These are phyloP conservation scores for Cossypha niveicapilla DNA, from an alignment of 2,797 vertebrate genomes.

Conservation along the genomic window DNA sequence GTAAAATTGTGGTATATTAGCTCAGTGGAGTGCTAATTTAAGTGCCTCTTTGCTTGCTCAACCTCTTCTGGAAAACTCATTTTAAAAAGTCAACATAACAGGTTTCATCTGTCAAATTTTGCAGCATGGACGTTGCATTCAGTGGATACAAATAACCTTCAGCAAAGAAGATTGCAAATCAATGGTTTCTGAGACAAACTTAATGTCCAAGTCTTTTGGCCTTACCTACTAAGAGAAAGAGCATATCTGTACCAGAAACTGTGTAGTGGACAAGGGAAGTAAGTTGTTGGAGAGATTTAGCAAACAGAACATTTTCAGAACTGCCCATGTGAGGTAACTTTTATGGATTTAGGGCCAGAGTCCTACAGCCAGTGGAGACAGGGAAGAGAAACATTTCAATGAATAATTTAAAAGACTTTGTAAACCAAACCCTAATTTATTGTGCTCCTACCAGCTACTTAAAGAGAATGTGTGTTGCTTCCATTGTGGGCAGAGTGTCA, in stretches of 20 bases:
- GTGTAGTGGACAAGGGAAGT: neutral
- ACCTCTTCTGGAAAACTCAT: constrained; percentile 17
- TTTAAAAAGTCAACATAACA: constrained; percentile 43
- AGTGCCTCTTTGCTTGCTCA: constrained; percentile 27
- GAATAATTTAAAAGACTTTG: neutral
- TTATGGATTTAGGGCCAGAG: neutral
- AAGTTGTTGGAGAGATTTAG: neutral
- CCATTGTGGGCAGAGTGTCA: neutral
- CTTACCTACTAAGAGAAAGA: neutral
- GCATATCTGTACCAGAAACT: neutral
- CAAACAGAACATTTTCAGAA: neutral
- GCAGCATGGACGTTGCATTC: neutral
- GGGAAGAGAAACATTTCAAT: neutral
- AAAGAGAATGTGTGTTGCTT: fast-evolving
- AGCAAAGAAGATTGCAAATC: neutral
- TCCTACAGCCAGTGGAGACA: neutral
- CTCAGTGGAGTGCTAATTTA: constrained; percentile 19
- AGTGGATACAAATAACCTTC: neutral
- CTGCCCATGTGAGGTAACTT: neutral
- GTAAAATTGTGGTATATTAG: constrained; percentile 4
- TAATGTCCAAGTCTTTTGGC: neutral
- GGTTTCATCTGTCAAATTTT: neutral
- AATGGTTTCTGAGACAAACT: neutral
- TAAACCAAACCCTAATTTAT: neutral
- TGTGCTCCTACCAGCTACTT: neutral